Evolutionary conservation across 2,888 invertebrate species (phyloP).

Genomic region (Pantelozetes paolii): DNA sequence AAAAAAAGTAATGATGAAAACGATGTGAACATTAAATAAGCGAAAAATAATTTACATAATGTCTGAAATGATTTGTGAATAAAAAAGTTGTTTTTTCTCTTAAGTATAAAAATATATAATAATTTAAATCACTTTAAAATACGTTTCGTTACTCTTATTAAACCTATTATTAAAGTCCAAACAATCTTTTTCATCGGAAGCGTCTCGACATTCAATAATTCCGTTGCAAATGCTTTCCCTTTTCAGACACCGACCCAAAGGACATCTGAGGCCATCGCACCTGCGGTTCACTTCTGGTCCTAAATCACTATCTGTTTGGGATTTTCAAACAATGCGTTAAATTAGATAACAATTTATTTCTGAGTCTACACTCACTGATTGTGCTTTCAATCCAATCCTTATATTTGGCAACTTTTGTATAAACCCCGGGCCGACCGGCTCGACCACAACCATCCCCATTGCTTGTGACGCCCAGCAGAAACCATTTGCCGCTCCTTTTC

Average conservation of each 20-base stretch:
- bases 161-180: constrained; percentile 52
- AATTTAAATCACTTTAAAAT: not conserved
- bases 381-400: constrained; percentile 66
- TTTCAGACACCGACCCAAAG: constrained; percentile 61
- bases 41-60: constrained; percentile 28
- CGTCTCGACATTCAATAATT: constrained; percentile 63
- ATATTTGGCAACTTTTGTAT: constrained; percentile 72
- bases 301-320: not conserved
- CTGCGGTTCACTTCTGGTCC: not conserved
- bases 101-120: not conserved
- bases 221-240: constrained; percentile 67
- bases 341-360: not conserved
- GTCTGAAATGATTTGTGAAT: constrained; percentile 6
- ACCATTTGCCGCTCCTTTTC: constrained; percentile 55
- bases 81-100: constrained; percentile 10
- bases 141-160: not conserved
- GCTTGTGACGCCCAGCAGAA: constrained; percentile 64
- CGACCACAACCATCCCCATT: constrained; percentile 76
- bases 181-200: constrained; percentile 55
- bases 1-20: constrained; percentile 12
- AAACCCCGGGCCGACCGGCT: constrained; percentile 72
- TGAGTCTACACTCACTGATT: constrained; percentile 50
- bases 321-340: not conserved
- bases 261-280: constrained; percentile 65
- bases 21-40: constrained; percentile 24